phyloP scores from a whole-genome alignment of 2,888 invertebrate genomes.

The Globia sparganii region DNA sequence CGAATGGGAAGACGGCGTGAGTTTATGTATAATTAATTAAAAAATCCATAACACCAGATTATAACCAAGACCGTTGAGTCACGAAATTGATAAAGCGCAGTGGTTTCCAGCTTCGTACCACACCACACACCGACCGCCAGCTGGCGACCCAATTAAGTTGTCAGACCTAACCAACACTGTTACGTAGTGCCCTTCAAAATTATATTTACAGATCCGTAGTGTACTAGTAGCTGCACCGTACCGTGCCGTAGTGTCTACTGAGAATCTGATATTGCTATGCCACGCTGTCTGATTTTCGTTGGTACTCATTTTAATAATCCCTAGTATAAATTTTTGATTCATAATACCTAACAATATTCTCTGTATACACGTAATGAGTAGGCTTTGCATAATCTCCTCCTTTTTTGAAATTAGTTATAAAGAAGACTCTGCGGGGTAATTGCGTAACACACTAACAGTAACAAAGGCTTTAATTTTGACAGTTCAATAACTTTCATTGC shows the following conservation, averaged over 20 bases:
- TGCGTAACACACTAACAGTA: background rate
- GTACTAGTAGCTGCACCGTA: too few species aligned
- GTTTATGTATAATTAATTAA: too few species aligned
- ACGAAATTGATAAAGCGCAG: slow-evolving; percentile 43
- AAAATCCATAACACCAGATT: background rate
- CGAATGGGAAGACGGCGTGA: too few species aligned
- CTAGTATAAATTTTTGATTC: background rate
- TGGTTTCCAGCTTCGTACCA: slow-evolving; percentile 23
- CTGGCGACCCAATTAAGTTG: slow-evolving; percentile 61
- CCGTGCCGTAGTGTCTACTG: too few species aligned
- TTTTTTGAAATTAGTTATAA: background rate
- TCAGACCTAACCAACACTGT: slow-evolving; percentile 49
- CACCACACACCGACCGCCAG: slow-evolving; percentile 38
- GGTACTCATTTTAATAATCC: background rate
- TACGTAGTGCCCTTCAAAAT: slow-evolving; percentile 44
- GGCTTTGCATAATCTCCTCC: background rate
- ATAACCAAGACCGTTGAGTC: background rate
- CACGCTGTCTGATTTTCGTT: background rate
- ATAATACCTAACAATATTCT: background rate
- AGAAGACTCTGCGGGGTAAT: background rate
- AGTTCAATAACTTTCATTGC: background rate
- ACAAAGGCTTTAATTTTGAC: background rate
- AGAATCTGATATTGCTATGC: slow-evolving; percentile 18
- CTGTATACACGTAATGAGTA: too few species aligned
- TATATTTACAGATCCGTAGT: slow-evolving; percentile 12